phyloP scores from a whole-genome alignment of 2,113 vertebrate genomes.

The Agapornis roseicollis region DNA sequence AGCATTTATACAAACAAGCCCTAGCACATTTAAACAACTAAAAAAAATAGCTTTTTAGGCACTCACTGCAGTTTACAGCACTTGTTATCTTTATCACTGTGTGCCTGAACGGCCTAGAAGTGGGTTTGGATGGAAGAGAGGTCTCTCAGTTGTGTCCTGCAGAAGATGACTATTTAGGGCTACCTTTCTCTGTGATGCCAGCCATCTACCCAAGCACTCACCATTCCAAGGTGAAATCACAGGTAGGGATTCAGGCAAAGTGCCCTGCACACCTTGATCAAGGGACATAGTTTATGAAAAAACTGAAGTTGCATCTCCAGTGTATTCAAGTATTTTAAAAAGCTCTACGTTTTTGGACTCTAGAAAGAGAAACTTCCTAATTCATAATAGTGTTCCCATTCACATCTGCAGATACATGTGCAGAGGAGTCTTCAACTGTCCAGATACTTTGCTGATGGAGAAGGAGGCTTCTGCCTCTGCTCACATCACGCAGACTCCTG shows the following conservation, averaged over 20 bases:
- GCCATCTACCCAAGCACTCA: fast-evolving
- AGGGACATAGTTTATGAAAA: fast-evolving
- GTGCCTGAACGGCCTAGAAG: fast-evolving
- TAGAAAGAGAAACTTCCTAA: neutral
- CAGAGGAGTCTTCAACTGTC: neutral
- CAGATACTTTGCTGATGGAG: fast-evolving
- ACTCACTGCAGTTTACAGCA: neutral
- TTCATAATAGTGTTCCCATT: fast-evolving
- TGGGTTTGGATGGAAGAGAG: fast-evolving
- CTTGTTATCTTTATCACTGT: fast-evolving
- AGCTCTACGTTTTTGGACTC: too few relatives aligned
- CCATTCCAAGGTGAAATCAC: fast-evolving
- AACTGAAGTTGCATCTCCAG: fast-evolving
- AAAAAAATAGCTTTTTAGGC: fast-evolving
- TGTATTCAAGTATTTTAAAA: fast-evolving
- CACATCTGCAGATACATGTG: fast-evolving
- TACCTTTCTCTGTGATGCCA: fast-evolving
- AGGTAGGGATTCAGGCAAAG: neutral
- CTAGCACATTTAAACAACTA: fast-evolving
- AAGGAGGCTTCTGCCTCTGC: neutral
- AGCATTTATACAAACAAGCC: fast-evolving
- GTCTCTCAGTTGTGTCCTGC: too few relatives aligned
- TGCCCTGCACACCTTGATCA: fast-evolving
- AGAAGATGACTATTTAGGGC: fast-evolving
- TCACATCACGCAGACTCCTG: too few relatives aligned